These are phyloP conservation scores for Argopecten irradians DNA, from an alignment of 1,140 invertebrate species.

Conservation along the genomic window DNA sequence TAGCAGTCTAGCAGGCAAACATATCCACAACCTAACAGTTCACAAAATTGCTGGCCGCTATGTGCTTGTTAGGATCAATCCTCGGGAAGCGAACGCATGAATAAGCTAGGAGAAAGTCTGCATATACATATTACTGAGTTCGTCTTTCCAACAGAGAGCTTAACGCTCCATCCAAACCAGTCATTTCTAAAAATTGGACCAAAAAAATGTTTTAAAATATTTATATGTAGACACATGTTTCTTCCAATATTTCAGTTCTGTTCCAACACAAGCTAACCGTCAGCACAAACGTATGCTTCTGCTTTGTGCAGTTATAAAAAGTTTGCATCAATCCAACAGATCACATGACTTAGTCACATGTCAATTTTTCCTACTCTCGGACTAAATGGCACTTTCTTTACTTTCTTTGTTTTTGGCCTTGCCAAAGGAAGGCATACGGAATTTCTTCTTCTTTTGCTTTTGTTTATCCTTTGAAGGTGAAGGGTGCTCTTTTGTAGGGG, in stretches of 20 bases:
- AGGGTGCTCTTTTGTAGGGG: conserved; percentile 72
- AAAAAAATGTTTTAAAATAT: conserved; percentile 10
- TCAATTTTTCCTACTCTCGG: background rate
- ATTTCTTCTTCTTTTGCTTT: conserved; percentile 75
- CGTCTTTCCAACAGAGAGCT: background rate
- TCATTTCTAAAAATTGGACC: conserved; percentile 10
- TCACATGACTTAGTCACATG: conserved; percentile 9
- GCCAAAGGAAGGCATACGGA: conserved; percentile 76
- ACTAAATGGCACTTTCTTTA: conserved; percentile 68
- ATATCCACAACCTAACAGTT: background rate
- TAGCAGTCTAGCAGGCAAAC: background rate
- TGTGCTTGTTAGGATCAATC: background rate
- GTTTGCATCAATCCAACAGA: background rate
- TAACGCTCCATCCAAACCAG: background rate
- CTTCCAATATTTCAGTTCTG: conserved; percentile 16
- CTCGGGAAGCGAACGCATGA: background rate
- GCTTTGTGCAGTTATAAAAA: background rate
- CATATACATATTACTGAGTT: conserved; percentile 18
- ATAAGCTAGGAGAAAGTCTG: conserved; percentile 15
- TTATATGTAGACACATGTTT: background rate
- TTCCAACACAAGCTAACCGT: background rate
- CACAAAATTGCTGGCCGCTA: background rate
- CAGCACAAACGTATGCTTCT: conserved; percentile 8
- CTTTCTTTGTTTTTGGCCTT: conserved; percentile 73
- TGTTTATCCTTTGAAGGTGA: conserved; percentile 74